phyloP scores from a whole-genome alignment of 2,888 invertebrate genomes.

The Eristalinus sepulchralis region DNA sequence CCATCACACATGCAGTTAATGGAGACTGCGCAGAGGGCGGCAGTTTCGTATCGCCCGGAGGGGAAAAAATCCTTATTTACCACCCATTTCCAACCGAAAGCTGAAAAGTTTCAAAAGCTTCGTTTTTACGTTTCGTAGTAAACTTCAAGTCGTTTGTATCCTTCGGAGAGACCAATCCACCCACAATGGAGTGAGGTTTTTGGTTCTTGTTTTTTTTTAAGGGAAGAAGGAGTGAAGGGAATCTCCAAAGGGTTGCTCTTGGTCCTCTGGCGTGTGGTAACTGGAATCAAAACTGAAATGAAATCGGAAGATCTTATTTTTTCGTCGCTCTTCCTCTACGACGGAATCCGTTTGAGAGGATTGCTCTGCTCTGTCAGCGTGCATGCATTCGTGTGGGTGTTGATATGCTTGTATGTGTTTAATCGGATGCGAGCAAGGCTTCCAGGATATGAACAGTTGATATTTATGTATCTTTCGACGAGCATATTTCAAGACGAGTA shows the following conservation, averaged over 20 bases:
- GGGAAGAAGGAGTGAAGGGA: background rate
- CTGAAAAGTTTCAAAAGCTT: constrained; percentile 36
- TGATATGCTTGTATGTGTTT: background rate
- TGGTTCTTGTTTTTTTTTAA: background rate
- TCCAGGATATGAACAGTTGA: background rate
- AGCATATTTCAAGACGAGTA: background rate
- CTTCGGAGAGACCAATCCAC: background rate
- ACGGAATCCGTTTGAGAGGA: background rate
- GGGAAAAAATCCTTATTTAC: constrained; percentile 39
- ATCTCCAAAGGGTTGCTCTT: background rate
- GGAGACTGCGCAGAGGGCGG: background rate
- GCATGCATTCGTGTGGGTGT: background rate
- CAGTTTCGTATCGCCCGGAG: background rate
- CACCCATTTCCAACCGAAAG: constrained; percentile 17
- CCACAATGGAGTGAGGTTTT: background rate
- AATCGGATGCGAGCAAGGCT: background rate
- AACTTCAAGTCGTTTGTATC: constrained; percentile 27
- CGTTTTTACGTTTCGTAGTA: constrained; percentile 57
- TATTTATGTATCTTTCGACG: background rate
- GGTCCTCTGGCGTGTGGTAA: background rate
- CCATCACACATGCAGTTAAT: background rate
- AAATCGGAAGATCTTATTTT: background rate
- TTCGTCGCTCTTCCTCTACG: background rate
- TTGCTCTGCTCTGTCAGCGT: background rate
- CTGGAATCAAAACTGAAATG: background rate